Conservation (phyloP, 2,797 vertebrate species). For the Fringilla coelebs region DNA sequence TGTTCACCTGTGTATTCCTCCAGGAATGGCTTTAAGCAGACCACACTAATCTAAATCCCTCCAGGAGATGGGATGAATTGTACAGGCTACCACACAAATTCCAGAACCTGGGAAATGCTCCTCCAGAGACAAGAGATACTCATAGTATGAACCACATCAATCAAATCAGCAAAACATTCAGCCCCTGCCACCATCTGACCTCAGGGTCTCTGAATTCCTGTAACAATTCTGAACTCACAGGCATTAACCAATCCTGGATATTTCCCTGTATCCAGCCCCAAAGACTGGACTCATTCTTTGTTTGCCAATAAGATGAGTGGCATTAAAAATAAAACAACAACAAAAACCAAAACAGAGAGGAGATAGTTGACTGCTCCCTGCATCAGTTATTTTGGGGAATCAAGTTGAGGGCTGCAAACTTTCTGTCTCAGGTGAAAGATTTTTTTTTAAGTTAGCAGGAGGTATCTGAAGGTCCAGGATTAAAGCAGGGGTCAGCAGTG, state of each 20-base stretch:
- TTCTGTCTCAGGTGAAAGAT: background rate
- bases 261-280: background rate
- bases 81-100: background rate
- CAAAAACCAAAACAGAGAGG: accelerated
- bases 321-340: background rate
- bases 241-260: background rate
- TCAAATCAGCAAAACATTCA: background rate
- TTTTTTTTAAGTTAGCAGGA: background rate
- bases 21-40: background rate
- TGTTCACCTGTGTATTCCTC: background rate
- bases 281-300: background rate
- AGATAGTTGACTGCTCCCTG: background rate
- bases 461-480: background rate
- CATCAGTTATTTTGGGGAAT: background rate
- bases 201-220: background rate
- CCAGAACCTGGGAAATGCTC: background rate
- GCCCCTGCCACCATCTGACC: background rate
- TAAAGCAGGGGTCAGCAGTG: background rate
- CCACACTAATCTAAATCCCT: background rate
- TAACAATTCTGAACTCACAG: background rate
- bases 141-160: background rate
- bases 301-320: background rate
- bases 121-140: background rate
- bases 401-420: background rate
- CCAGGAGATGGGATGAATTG: background rate